phyloP scores from a whole-genome alignment of 53 echinoderm and acorn worm genomes.

The Holothuria scabra region DNA sequence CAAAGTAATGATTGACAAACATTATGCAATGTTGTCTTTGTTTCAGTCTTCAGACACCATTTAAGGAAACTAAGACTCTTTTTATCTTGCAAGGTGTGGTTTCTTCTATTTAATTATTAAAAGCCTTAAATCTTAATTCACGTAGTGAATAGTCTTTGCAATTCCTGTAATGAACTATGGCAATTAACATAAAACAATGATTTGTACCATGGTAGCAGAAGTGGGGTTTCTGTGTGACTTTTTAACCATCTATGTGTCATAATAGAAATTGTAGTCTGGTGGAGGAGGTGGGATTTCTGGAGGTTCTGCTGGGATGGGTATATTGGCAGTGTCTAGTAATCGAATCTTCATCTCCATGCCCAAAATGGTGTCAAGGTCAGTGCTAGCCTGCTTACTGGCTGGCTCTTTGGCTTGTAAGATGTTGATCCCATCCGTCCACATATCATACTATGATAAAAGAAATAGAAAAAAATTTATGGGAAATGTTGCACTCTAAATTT shows the following conservation, averaged over 20 bases:
- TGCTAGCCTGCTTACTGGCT: constrained; percentile 80
- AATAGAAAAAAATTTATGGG: neutral
- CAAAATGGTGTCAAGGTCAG: constrained; percentile 88
- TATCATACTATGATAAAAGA: constrained; percentile 73
- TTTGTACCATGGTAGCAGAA: no score
- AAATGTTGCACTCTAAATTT: no score
- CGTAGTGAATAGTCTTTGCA: no score
- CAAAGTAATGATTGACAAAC: no score
- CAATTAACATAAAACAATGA: no score
- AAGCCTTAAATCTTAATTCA: no score
- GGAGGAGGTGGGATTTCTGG: constrained; percentile 93
- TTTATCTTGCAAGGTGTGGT: no score
- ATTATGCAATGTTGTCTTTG: no score
- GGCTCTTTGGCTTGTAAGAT: constrained; percentile 75
- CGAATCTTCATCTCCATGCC: constrained; percentile 98
- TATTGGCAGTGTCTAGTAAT: constrained; percentile 93
- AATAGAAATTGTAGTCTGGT: constrained; percentile 95
- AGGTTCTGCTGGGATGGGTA: constrained; percentile 88
- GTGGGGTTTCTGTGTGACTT: neutral
- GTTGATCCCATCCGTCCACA: constrained; percentile 98
- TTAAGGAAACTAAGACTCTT: no score
- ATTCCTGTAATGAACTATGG: no score
- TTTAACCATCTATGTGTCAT: constrained; percentile 35
- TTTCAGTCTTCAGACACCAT: no score
- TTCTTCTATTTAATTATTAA: no score